Conservation (phyloP, 2,797 vertebrate species). For the Apogon hyalosoma region DNA sequence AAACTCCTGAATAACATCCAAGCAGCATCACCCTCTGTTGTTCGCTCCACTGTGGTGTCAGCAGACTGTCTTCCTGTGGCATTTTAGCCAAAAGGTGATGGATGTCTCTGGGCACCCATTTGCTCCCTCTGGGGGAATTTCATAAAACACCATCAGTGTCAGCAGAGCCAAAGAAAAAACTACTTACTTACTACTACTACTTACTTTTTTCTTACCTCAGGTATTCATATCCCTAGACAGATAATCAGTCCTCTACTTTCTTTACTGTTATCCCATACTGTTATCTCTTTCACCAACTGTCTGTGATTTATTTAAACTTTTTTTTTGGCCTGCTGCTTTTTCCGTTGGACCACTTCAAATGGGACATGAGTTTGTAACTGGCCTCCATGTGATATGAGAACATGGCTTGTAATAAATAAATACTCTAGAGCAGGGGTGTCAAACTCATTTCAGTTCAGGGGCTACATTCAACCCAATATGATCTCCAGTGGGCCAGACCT, state of each 20-base stretch:
- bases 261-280: not conserved
- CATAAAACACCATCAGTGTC: constrained; percentile 59
- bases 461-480: too few relatives aligned
- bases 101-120: constrained; percentile 64
- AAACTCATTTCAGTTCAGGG: too few relatives aligned
- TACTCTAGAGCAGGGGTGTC: too few relatives aligned
- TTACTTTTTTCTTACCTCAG: constrained; percentile 39
- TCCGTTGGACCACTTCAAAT: too few relatives aligned
- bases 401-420: too few relatives aligned
- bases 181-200: constrained; percentile 11
- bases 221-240: constrained; percentile 31
- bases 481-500: too few relatives aligned
- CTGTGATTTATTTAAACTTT: too few relatives aligned
- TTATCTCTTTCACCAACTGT: constrained; percentile 19
- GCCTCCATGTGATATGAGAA: too few relatives aligned
- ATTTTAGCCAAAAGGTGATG: constrained; percentile 66
- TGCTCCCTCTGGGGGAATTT: constrained; percentile 54
- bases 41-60: constrained; percentile 57
- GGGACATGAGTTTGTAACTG: too few relatives aligned
- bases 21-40: constrained; percentile 32
- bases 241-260: constrained; percentile 3
- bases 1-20: constrained; percentile 32
- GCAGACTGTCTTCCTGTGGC: constrained; percentile 68
- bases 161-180: constrained; percentile 56
- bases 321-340: too few relatives aligned